phyloP scores from a whole-genome alignment of 2,888 invertebrate genomes.

The Pristionchus japonicus region DNA sequence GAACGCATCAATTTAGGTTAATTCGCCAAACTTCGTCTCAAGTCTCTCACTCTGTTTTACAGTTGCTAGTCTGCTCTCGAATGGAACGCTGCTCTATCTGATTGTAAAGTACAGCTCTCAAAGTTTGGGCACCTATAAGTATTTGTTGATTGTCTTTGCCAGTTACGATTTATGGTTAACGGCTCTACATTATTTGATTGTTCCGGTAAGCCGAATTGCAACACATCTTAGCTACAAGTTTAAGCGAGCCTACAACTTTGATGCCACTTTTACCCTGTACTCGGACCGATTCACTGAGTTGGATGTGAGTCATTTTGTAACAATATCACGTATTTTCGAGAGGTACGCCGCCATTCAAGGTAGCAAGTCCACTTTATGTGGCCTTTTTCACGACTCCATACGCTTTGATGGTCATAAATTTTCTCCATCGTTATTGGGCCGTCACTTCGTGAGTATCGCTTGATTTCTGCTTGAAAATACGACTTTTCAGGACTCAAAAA shows the following conservation, averaged over 20 bases:
- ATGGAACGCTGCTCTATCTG: not conserved
- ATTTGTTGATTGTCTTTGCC: not conserved
- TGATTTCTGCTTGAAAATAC: not conserved
- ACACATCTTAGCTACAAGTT: not conserved
- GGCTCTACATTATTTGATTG: not conserved
- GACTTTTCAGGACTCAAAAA: not conserved
- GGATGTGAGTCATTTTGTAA: not conserved
- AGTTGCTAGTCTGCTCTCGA: not conserved
- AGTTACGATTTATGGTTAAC: not conserved
- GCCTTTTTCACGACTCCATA: not conserved
- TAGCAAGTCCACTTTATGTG: not conserved
- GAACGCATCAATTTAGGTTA: not conserved
- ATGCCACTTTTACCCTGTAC: not conserved
- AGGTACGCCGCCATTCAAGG: too few species aligned
- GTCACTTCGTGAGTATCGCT: not conserved
- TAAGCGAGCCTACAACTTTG: not conserved
- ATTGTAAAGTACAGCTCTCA: not conserved
- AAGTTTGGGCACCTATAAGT: not conserved
- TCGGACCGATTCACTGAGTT: not conserved
- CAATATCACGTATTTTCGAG: not conserved
- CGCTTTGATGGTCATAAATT: not conserved
- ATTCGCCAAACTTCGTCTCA: too few species aligned
- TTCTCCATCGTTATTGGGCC: not conserved
- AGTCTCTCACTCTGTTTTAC: too few species aligned
- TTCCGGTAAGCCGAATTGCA: not conserved